A percentile compares a stretch with the other conserved stretches of the same genome.
These are phyloP conservation scores for Macrotrachela quadricornifera DNA, from an alignment of 1,140 invertebrate species.

Conservation along the genomic window DNA sequence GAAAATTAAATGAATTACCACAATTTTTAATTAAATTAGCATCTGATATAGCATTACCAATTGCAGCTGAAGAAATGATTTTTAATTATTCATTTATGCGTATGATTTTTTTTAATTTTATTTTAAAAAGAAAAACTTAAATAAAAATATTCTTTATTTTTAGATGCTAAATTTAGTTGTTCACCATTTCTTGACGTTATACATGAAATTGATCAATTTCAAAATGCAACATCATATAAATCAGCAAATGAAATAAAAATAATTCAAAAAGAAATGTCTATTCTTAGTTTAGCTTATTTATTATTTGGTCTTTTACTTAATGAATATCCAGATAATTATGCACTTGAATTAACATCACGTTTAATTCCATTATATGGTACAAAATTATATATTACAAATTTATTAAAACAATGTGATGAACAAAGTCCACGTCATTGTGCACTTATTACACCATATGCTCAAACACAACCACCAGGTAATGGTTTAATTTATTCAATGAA, in stretches of 20 bases:
- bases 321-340: conserved; percentile 4
- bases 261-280: background rate
- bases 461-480: conserved; percentile 12
- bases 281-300: background rate
- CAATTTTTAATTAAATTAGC: background rate
- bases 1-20: conserved; percentile 7
- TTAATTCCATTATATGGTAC: conserved; percentile 19
- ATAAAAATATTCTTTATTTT: too few species aligned
- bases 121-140: too few species aligned
- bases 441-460: conserved; percentile 21
- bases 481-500: background rate
- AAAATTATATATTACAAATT: conserved; percentile 16
- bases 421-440: conserved; percentile 18
- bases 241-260: background rate
- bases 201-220: background rate
- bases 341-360: conserved; percentile 18
- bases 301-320: background rate
- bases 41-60: too few species aligned
- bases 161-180: too few species aligned
- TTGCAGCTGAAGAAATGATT: too few species aligned
- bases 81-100: too few species aligned
- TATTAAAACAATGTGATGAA: conserved; percentile 21
- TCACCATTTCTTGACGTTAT: background rate
- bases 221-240: background rate
- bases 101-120: too few species aligned